These are phyloP conservation scores for Agrypnia vestita DNA, from an alignment of 1,140 invertebrate genomes.

Conservation along the genomic window DNA sequence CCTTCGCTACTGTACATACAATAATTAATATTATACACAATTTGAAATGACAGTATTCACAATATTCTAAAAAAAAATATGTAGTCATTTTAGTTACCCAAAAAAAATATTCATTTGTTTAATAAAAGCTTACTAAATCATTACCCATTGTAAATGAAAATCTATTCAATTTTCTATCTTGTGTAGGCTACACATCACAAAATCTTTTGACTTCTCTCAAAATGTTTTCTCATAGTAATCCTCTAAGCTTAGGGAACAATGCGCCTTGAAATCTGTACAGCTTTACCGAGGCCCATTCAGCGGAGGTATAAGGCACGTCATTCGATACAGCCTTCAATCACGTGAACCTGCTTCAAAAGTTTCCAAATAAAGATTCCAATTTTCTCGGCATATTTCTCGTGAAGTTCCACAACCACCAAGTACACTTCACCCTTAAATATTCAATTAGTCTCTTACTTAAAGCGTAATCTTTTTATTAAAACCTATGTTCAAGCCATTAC, in stretches of 20 bases:
- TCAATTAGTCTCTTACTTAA: not conserved
- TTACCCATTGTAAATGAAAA: too few species aligned
- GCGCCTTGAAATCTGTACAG: conserved; percentile 17
- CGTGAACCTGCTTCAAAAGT: not conserved
- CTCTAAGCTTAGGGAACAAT: conserved; percentile 9
- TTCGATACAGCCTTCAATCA: conserved; percentile 17
- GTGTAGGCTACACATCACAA: not conserved
- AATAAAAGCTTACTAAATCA: too few species aligned
- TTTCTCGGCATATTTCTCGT: not conserved
- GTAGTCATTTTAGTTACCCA: too few species aligned
- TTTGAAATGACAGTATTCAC: too few species aligned
- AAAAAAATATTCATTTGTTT: too few species aligned
- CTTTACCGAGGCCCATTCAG: conserved; percentile 7
- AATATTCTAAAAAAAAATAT: too few species aligned
- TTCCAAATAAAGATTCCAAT: not conserved
- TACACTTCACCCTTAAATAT: not conserved
- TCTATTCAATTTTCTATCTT: not conserved
- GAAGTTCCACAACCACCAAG: not conserved
- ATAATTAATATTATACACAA: too few species aligned
- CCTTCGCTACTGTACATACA: too few species aligned
- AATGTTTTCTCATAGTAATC: conserved; percentile 12
- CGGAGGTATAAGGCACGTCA: conserved; percentile 6
- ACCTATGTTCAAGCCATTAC: too few species aligned
- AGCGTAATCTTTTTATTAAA: too few species aligned
- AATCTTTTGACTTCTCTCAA: not conserved